Percentiles rank a stretch among this genome's conserved stretches.
Evolutionary conservation across 2,888 invertebrate species (phyloP).

Genomic region (Nowickia ferox): DNA sequence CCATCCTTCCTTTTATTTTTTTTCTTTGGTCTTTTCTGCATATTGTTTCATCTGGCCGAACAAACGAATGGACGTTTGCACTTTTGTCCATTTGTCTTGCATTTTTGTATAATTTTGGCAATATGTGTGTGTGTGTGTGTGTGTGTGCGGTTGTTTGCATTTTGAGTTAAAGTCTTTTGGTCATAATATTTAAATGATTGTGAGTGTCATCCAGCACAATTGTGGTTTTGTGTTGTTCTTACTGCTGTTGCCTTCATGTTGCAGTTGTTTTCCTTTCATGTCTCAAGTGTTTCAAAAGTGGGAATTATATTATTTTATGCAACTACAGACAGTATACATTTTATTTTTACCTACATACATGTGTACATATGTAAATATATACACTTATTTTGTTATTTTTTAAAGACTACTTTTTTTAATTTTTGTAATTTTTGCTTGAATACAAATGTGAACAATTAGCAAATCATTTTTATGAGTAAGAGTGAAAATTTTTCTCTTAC

Average conservation of each 20-base stretch:
- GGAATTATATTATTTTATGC: constrained; percentile 31
- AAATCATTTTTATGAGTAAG: constrained; percentile 40
- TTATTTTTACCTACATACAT: constrained; percentile 8
- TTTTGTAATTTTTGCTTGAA: not conserved
- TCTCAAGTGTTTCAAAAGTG: constrained; percentile 56
- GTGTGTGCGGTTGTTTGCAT: constrained; percentile 1
- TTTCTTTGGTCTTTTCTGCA: constrained; percentile 18
- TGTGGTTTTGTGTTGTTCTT: constrained; percentile 55
- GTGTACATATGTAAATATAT: too few relatives aligned
- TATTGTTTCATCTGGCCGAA: constrained; percentile 36
- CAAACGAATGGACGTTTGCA: constrained; percentile 17
- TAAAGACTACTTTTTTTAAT: not conserved
- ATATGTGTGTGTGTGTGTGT: not conserved
- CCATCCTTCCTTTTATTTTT: constrained; percentile 35
- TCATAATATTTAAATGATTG: constrained; percentile 64
- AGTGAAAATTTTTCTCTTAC: constrained; percentile 19
- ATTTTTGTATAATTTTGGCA: constrained; percentile 47
- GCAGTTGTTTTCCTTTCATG: constrained; percentile 51
- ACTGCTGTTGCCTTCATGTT: constrained; percentile 55
- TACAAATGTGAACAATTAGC: constrained; percentile 68
- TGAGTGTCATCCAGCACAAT: constrained; percentile 61
- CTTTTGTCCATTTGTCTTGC: constrained; percentile 46
- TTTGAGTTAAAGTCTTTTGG: constrained; percentile 59
- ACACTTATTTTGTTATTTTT: not conserved
- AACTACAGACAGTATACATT: constrained; percentile 45